Percentiles rank a stretch among this genome's conserved stretches.
Evolutionary conservation across 2,888 invertebrate genomes (phyloP).

Genomic region (Neoaliturus tenellus): DNA sequence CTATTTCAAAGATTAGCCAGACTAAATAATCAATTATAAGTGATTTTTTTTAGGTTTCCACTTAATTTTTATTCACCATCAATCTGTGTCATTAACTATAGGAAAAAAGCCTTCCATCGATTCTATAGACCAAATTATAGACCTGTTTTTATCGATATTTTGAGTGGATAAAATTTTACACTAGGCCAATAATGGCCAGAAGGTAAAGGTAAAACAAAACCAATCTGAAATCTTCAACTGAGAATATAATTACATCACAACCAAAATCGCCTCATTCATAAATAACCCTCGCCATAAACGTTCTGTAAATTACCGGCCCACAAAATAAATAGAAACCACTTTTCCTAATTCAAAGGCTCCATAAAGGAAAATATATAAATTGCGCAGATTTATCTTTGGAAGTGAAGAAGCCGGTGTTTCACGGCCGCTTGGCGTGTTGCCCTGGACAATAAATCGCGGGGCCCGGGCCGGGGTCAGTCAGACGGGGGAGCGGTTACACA

Average conservation of each 20-base stretch:
- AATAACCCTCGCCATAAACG: background rate
- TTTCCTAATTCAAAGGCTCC: background rate
- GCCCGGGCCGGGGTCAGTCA: background rate
- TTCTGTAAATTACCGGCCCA: background rate
- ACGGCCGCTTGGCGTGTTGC: background rate
- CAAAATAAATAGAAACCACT: background rate
- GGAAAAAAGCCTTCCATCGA: no score
- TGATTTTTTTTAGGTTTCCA: no score
- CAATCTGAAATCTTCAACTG: no score
- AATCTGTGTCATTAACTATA: no score
- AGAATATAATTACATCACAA: background rate
- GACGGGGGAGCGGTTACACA: background rate
- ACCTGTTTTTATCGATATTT: no score
- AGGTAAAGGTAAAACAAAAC: no score
- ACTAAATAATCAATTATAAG: no score
- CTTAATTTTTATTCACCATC: no score
- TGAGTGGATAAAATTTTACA: no score
- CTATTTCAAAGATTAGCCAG: no score
- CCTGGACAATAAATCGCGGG: background rate
- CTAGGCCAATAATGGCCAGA: no score
- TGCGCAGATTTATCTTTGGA: slow-evolving; percentile 1
- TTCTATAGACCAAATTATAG: no score
- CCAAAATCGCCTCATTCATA: background rate
- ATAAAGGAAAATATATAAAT: slow-evolving; percentile 25
- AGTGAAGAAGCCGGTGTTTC: slow-evolving; percentile 13